Evolutionary conservation across 1,140 invertebrate genomes (phyloP), one percentile per base, ranked within the genome.

Genomic region (Drosophila nannoptera): DNA sequence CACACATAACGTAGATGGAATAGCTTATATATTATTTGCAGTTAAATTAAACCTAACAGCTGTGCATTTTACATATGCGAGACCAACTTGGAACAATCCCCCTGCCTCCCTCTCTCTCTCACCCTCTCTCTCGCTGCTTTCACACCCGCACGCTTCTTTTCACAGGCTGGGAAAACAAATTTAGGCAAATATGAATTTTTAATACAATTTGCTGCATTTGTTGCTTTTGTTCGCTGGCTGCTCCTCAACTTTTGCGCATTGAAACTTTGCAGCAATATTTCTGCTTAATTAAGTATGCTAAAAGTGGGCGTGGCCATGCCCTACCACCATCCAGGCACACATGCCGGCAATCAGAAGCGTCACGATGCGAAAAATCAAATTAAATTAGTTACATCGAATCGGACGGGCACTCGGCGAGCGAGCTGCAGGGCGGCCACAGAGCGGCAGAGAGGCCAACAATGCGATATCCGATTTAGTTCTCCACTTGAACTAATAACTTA

Each of bases 101-200:
- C 22, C 22, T 2, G 22, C 22, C 8, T 6, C 33, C 42, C 33
- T 36, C 16, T 12, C 52, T 32, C 8, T 4, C 11, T 5, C 16
- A 2, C 36, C 38, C 36, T 5, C 11, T 40, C 11, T 3, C 12
- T 35, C 35, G 16, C 12, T 29, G 22, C 0, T 12, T 42, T 42
- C 16, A 53, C 33, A 49, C 58, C 55, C n/a, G 38, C n/a, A 9
- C n/a, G 11, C 43, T 38, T 22, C 29, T 33, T 46, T 61, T 61
- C 31, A 16, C 59, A 45, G 32, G 49, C 43, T 59, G 62, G 62
- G 38, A 70, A 60, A 87, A 74, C 75, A 82, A 82, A 77, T 77
- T 87, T 70, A 64, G 59, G 76, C 68, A 87, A 87, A 87, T 87
- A 87, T 87, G 83, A 87, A 87, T 83, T 87, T 87, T 75, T 69